Conservation (phyloP, 2,113 vertebrate species). For the Sorex araneus region DNA sequence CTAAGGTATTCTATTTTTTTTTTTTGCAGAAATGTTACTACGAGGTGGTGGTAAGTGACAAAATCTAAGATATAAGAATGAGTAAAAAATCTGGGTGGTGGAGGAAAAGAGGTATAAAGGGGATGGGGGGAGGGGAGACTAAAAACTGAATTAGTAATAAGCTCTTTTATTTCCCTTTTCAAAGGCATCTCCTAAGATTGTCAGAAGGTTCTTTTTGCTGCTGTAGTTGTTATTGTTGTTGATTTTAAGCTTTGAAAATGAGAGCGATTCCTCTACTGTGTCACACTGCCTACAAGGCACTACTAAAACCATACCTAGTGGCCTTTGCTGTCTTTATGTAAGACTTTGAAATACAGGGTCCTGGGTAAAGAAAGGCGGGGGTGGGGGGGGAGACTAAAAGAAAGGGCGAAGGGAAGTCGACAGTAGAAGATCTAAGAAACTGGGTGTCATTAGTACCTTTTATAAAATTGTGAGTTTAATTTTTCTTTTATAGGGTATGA, state of each 20-base stretch:
- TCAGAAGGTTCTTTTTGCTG: no score
- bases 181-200: neutral
- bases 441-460: neutral
- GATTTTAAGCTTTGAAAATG: neutral
- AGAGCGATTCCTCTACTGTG: neutral
- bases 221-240: no score
- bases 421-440: neutral
- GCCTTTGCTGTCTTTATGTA: no score
- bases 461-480: neutral
- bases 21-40: neutral
- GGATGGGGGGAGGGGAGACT: no score
- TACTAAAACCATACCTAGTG: no score
- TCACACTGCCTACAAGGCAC: neutral
- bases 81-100: neutral
- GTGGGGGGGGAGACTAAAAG: no score
- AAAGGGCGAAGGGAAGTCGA: neutral
- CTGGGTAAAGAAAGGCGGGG: no score
- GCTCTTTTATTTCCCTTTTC: neutral
- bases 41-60: neutral
- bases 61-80: neutral
- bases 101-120: neutral
- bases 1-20: neutral
- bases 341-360: no score
- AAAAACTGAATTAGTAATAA: neutral
- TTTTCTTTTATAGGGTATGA: slow-evolving; percentile 1